phyloP scores from a whole-genome alignment of 2,888 invertebrate genomes.

The Diarsia rubi region DNA sequence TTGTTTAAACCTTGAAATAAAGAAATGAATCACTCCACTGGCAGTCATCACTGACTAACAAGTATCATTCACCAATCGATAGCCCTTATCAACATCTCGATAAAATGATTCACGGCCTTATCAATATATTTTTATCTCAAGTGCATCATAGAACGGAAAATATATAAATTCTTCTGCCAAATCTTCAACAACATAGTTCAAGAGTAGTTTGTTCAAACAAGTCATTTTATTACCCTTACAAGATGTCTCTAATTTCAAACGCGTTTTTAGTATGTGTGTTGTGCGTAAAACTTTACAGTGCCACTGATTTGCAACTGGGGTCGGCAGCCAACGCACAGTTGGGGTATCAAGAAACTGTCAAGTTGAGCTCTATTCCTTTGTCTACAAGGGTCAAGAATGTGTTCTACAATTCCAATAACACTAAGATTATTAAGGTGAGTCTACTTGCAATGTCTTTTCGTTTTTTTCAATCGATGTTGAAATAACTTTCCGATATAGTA shows the following conservation, averaged over 20 bases:
- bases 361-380: slow-evolving; percentile 77
- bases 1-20: slow-evolving; percentile 11
- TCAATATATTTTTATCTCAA: slow-evolving; percentile 50
- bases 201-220: neutral
- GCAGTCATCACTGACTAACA: neutral
- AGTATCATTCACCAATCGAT: slow-evolving; percentile 37
- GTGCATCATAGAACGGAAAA: neutral
- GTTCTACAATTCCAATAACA: slow-evolving; percentile 78
- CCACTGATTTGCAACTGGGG: slow-evolving; percentile 78
- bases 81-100: slow-evolving; percentile 28
- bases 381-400: slow-evolving; percentile 81
- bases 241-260: slow-evolving; percentile 47
- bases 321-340: slow-evolving; percentile 72
- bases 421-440: slow-evolving; percentile 78
- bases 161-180: slow-evolving; percentile 46
- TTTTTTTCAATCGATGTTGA: neutral
- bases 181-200: slow-evolving; percentile 3
- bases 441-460: neutral
- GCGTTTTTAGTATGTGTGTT: slow-evolving; percentile 32
- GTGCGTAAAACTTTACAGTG: slow-evolving; percentile 57
- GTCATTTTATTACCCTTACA: neutral
- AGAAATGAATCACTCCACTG: slow-evolving; percentile 30
- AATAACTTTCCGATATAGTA: neutral
- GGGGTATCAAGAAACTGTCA: slow-evolving; percentile 78
- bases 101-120: slow-evolving; percentile 38